A percentile compares a stretch with the other conserved stretches of the same genome.
Conservation (phyloP, 2,888 invertebrate genomes). For the Latheticus oryzae region DNA sequence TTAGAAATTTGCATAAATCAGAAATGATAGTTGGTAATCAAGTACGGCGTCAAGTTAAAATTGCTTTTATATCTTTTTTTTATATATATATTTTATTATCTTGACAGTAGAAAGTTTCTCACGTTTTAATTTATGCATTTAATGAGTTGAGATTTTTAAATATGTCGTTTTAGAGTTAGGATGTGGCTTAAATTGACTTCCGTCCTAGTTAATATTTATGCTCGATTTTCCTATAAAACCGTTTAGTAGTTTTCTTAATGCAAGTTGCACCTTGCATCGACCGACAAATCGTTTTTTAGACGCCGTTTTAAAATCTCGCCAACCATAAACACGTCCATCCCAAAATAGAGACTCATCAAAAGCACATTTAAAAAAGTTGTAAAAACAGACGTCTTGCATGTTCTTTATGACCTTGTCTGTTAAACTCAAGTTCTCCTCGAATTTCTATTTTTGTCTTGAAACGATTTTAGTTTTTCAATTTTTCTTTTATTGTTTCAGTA, state of each 20-base stretch:
- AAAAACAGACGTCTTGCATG: slow-evolving; percentile 28
- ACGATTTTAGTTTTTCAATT: slow-evolving; percentile 16
- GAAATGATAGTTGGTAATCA: not conserved
- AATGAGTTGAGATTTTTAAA: slow-evolving; percentile 8
- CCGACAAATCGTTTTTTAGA: slow-evolving; percentile 14
- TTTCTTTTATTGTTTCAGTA: slow-evolving; percentile 67
- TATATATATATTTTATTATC: no score
- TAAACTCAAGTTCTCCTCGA: slow-evolving; percentile 1
- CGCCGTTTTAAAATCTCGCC: slow-evolving; percentile 27
- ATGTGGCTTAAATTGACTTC: slow-evolving; percentile 15
- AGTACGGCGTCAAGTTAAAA: not conserved
- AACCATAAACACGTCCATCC: slow-evolving; percentile 34
- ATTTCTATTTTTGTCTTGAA: slow-evolving; percentile 14
- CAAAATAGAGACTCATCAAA: slow-evolving; percentile 38
- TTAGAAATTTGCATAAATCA: slow-evolving; percentile 3
- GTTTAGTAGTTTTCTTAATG: slow-evolving; percentile 10
- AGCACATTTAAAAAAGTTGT: slow-evolving; percentile 34
- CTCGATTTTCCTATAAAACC: slow-evolving; percentile 1
- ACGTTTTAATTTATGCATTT: slow-evolving; percentile 14
- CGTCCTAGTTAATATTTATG: slow-evolving; percentile 2
- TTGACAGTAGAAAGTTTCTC: slow-evolving; percentile 13
- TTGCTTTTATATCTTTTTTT: slow-evolving; percentile 4
- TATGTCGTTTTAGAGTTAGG: not conserved
- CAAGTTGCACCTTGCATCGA: slow-evolving; percentile 23
- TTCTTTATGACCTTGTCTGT: slow-evolving; percentile 32